These are phyloP conservation scores for Tigriopus californicus DNA, from an alignment of 2,888 invertebrate species.

Conservation along the genomic window DNA sequence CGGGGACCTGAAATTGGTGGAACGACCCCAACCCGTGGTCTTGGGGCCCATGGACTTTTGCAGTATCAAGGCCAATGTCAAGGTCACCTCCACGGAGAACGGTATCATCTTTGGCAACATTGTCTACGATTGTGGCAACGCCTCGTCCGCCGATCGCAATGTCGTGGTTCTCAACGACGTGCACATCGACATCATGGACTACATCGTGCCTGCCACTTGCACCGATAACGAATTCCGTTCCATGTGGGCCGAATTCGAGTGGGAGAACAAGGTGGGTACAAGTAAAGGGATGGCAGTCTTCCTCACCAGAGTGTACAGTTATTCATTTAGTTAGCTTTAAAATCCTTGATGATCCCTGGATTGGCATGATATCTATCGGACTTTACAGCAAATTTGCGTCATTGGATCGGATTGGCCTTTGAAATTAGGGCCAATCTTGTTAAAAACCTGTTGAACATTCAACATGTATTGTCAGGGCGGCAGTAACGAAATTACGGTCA, in stretches of 20 bases:
- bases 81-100: slow-evolving; percentile 90
- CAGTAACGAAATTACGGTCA: no score
- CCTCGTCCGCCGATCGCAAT: slow-evolving; percentile 77
- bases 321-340: no score
- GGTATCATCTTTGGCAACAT: slow-evolving; percentile 99
- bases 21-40: slow-evolving; percentile 86
- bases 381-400: no score
- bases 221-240: slow-evolving; percentile 89
- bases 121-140: slow-evolving; percentile 88
- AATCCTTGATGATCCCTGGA: no score
- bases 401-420: no score
- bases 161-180: slow-evolving; percentile 97
- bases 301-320: no score
- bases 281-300: no score
- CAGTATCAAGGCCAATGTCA: slow-evolving; percentile 94
- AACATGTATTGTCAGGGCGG: no score
- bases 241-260: slow-evolving; percentile 99
- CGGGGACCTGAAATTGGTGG: slow-evolving; percentile 91
- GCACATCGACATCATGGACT: slow-evolving; percentile 99
- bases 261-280: slow-evolving; percentile 92
- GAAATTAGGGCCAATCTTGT: no score
- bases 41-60: slow-evolving; percentile 92
- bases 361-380: no score
- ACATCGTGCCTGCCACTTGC: slow-evolving; percentile 84
- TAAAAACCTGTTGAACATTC: no score